Percentiles rank a stretch among this genome's conserved stretches.
phyloP scores from a whole-genome alignment of 2,797 vertebrate species.

The Crenichthys baileyi region DNA sequence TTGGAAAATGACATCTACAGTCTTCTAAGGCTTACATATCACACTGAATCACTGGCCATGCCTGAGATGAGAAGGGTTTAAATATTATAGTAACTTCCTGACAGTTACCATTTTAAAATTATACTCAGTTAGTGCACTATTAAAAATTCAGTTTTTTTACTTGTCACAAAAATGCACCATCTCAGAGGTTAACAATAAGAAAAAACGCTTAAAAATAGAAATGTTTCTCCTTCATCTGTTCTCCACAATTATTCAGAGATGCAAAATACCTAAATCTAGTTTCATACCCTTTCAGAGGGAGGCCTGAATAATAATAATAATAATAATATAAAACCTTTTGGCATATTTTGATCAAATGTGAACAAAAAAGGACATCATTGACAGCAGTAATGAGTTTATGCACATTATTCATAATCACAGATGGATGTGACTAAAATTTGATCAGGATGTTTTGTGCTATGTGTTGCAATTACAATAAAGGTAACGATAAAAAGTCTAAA shows the following conservation, averaged over 20 bases:
- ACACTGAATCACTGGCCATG: background rate
- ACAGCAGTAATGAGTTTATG: too few relatives aligned
- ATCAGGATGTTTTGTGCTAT: too few relatives aligned
- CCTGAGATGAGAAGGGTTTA: background rate
- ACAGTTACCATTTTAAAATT: background rate
- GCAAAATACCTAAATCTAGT: background rate
- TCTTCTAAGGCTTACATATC: background rate
- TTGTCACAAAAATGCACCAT: background rate
- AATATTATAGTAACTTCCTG: too few relatives aligned
- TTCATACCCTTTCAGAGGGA: background rate
- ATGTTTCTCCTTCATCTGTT: background rate
- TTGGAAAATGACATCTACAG: background rate
- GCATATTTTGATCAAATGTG: too few relatives aligned
- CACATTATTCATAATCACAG: too few relatives aligned
- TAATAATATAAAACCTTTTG: too few relatives aligned
- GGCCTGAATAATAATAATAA: too few relatives aligned
- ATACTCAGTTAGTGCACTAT: background rate
- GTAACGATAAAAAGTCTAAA: background rate
- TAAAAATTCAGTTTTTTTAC: background rate
- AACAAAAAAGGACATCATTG: too few relatives aligned
- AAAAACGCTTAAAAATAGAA: background rate
- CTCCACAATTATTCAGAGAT: background rate
- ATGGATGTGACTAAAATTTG: too few relatives aligned
- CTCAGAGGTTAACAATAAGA: background rate
- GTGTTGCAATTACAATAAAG: too few relatives aligned